phyloP scores from a whole-genome alignment of 2,888 invertebrate genomes.

The Mayetiola destructor region DNA sequence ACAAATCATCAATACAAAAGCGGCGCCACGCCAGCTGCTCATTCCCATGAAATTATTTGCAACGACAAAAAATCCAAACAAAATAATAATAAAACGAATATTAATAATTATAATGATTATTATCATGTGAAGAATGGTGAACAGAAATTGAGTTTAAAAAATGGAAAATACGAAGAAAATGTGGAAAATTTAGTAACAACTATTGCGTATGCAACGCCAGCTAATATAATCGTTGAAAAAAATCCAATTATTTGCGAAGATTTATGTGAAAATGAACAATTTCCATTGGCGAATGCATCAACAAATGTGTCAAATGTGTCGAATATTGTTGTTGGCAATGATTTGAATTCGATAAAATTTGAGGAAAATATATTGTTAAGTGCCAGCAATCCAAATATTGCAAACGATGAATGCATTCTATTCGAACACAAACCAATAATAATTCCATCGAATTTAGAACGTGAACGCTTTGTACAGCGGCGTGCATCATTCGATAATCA shows the following conservation, averaged over 20 bases:
- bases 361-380: background rate
- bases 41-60: background rate
- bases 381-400: background rate
- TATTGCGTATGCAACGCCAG: too few relatives aligned
- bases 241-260: background rate
- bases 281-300: background rate
- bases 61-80: background rate
- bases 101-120: background rate
- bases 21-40: background rate
- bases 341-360: background rate
- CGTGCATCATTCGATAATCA: conserved; percentile 2
- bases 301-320: background rate
- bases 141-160: too few relatives aligned
- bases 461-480: background rate
- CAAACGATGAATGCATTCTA: background rate
- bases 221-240: background rate
- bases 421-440: conserved; percentile 7
- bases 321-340: background rate
- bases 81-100: background rate
- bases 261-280: too few relatives aligned
- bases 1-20: too few relatives aligned
- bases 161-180: too few relatives aligned
- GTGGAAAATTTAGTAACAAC: too few relatives aligned
- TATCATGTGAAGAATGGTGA: too few relatives aligned
- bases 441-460: background rate